A percentile compares a stretch with the other conserved stretches of the same genome.
Evolutionary conservation across 2,888 invertebrate species (phyloP).

Genomic region (Trichogramma dendrolimi): DNA sequence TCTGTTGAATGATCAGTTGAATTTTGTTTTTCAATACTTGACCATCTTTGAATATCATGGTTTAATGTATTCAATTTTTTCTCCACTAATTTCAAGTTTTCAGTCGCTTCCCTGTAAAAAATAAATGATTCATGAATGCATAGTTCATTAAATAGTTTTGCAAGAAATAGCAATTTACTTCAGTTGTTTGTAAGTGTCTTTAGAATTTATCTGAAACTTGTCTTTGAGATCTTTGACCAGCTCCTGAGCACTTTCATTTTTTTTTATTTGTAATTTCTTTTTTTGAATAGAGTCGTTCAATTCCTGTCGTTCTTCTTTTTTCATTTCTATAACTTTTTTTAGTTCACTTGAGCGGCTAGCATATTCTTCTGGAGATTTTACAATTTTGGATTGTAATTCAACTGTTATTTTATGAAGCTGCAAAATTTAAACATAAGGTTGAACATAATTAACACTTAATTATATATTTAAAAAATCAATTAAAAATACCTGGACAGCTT

Average conservation of each 20-base stretch:
- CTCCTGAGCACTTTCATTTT: conserved; percentile 29
- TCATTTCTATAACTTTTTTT: conserved; percentile 25
- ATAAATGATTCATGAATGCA: not conserved
- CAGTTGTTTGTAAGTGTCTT: conserved; percentile 24
- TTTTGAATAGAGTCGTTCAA: conserved; percentile 28
- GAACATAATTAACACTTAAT: conserved; percentile 1
- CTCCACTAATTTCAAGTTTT: conserved; percentile 20
- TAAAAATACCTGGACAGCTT: conserved; percentile 30
- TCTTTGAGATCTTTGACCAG: conserved; percentile 30
- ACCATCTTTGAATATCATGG: conserved; percentile 18
- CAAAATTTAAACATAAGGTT: not conserved
- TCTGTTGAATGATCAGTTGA: conserved; percentile 6
- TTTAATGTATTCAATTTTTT: conserved; percentile 20
- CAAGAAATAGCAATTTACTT: conserved; percentile 27
- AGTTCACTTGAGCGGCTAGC: conserved; percentile 28
- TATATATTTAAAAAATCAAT: not conserved
- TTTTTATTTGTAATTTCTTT: conserved; percentile 33
- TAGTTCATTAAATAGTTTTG: not conserved
- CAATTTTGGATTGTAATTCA: conserved; percentile 33
- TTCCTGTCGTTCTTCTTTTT: conserved; percentile 30
- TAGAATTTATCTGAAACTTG: conserved; percentile 27
- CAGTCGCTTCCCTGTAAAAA: conserved; percentile 26
- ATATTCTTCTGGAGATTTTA: conserved; percentile 34
- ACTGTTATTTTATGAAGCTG: conserved; percentile 28
- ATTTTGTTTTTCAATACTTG: conserved; percentile 14